Conservation (phyloP, 1,140 invertebrate genomes). For the Pseudoatta argentina region DNA sequence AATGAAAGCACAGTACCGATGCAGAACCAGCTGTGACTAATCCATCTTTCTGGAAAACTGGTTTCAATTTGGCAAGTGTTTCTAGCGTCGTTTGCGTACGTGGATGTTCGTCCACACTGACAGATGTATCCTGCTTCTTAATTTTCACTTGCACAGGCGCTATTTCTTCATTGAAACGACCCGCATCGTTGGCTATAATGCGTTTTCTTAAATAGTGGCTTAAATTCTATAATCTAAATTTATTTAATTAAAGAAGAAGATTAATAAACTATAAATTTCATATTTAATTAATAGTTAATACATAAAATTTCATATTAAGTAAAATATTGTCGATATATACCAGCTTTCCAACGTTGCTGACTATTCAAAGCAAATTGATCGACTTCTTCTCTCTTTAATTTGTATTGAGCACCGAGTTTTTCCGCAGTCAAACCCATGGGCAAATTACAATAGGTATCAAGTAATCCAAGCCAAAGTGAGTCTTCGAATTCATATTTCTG, state of each 20-base stretch:
- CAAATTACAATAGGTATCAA: slow-evolving; percentile 95
- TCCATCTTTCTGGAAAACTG: slow-evolving; percentile 98
- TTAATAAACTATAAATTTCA: slow-evolving; percentile 44
- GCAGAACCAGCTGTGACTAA: slow-evolving; percentile 98
- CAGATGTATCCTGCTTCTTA: slow-evolving; percentile 92
- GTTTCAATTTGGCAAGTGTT: slow-evolving; percentile 92
- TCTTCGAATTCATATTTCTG: slow-evolving; percentile 95
- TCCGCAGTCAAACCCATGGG: slow-evolving; percentile 99
- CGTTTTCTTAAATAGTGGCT: neutral
- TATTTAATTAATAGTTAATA: slow-evolving; percentile 30
- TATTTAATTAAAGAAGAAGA: neutral
- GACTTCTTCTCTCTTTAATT: slow-evolving; percentile 94
- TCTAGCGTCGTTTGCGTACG: slow-evolving; percentile 95
- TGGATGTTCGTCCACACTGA: slow-evolving; percentile 98
- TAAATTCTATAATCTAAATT: neutral
- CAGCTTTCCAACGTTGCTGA: slow-evolving; percentile 93
- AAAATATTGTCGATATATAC: slow-evolving; percentile 81
- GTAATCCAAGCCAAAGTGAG: slow-evolving; percentile 95
- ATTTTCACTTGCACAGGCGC: slow-evolving; percentile 94
- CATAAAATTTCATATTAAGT: slow-evolving; percentile 23
- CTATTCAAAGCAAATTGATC: slow-evolving; percentile 96
- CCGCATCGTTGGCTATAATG: slow-evolving; percentile 93
- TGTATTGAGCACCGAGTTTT: slow-evolving; percentile 97
- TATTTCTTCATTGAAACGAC: slow-evolving; percentile 96
- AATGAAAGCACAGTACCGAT: slow-evolving; percentile 89